Percentiles rank a stretch among this genome's conserved stretches.
Evolutionary conservation across 2,113 vertebrate species (phyloP).

Genomic region (Picathartes gymnocephalus): DNA sequence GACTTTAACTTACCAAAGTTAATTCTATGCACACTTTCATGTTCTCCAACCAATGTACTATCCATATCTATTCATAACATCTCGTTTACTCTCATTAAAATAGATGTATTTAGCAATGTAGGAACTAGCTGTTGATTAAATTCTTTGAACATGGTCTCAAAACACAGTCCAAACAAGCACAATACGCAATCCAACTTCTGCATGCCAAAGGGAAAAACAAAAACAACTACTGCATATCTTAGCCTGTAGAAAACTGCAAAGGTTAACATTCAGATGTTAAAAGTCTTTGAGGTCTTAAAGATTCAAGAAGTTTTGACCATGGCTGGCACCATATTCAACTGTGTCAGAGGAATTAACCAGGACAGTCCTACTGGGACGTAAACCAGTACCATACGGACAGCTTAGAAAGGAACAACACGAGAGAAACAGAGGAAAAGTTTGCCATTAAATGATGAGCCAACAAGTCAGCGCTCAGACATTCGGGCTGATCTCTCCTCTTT

Average conservation of each 20-base stretch:
- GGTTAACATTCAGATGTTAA: not conserved
- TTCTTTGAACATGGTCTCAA: not conserved
- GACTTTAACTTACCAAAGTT: not conserved
- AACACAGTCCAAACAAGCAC: not conserved
- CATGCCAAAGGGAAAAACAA: not conserved
- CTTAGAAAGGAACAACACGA: not conserved
- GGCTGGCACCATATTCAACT: not conserved
- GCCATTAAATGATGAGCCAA: not conserved
- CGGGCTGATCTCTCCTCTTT: not conserved
- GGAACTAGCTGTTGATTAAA: not conserved
- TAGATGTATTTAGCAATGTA: not conserved
- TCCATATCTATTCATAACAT: not conserved
- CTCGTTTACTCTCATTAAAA: not conserved
- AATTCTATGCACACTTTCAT: not conserved
- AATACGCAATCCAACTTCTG: not conserved
- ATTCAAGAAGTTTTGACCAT: not conserved
- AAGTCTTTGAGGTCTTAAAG: not conserved
- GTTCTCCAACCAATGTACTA: not conserved
- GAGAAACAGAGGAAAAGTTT: not conserved
- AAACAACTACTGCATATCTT: not conserved
- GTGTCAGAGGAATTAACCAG: not conserved
- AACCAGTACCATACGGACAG: not conserved
- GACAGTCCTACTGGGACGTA: not conserved
- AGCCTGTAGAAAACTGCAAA: not conserved
- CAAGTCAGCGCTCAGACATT: not conserved